Conservation (phyloP, 1,140 invertebrate species). For the Cotesia glomerata region DNA sequence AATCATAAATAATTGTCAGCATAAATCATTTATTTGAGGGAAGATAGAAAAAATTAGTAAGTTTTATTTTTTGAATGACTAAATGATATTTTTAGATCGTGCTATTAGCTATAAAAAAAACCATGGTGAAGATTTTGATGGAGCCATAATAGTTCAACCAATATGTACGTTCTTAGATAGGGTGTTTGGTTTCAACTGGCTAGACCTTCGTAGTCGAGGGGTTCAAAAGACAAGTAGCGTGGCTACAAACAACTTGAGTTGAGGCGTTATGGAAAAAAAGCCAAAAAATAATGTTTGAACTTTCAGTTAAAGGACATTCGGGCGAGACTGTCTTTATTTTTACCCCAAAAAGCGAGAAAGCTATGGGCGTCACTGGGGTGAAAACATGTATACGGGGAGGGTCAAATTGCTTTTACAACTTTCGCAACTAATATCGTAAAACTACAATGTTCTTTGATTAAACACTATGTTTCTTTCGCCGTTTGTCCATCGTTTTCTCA, state of each 20-base stretch:
- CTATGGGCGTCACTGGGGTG: neutral
- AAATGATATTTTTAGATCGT: neutral
- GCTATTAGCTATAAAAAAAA: neutral
- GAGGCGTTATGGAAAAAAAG: neutral
- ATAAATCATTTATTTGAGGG: neutral
- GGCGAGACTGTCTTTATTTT: slow-evolving; percentile 29
- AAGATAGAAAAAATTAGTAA: neutral
- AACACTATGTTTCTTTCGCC: slow-evolving; percentile 58
- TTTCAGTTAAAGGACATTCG: neutral
- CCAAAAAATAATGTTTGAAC: slow-evolving; percentile 39
- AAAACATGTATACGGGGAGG: slow-evolving; percentile 19
- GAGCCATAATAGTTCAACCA: slow-evolving; percentile 42
- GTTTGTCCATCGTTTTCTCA: slow-evolving; percentile 13
- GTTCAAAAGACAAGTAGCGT: slow-evolving; percentile 1
- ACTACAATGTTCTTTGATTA: slow-evolving; percentile 63
- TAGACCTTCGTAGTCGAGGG: slow-evolving; percentile 7
- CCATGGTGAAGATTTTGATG: slow-evolving; percentile 39
- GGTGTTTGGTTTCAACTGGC: slow-evolving; percentile 6
- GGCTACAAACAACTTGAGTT: neutral
- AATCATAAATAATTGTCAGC: no score
- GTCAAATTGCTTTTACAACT: slow-evolving; percentile 41
- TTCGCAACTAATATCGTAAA: slow-evolving; percentile 59
- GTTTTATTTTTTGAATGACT: neutral
- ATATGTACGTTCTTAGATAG: slow-evolving; percentile 39
- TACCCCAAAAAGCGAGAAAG: slow-evolving; percentile 16